phyloP scores from a whole-genome alignment of 2,113 vertebrate species.

The Esox niger region DNA sequence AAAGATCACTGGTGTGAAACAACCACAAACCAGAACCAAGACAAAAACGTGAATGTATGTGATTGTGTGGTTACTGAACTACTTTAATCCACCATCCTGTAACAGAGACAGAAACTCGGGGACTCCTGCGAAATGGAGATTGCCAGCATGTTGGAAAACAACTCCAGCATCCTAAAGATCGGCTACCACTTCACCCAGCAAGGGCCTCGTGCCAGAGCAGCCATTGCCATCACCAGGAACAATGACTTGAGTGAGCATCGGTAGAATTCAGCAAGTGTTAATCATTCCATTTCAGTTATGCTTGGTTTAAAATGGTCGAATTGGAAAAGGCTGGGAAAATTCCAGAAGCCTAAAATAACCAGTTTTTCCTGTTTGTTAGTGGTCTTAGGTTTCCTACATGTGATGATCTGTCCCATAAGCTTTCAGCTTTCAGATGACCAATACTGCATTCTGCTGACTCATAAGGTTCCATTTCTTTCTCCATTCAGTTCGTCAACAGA shows the following conservation, averaged over 20 bases:
- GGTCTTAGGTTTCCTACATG: background rate
- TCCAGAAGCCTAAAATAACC: background rate
- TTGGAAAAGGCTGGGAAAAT: background rate
- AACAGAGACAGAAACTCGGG: slow-evolving; percentile 86
- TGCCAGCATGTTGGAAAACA: slow-evolving; percentile 88
- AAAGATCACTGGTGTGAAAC: background rate
- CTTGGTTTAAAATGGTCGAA: background rate
- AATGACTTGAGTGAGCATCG: slow-evolving; percentile 85
- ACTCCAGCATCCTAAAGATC: slow-evolving; percentile 84
- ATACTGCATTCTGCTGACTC: background rate
- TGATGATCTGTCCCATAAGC: background rate
- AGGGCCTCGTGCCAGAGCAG: slow-evolving; percentile 87
- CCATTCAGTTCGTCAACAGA: slow-evolving; percentile 74
- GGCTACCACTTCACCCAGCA: slow-evolving; percentile 96
- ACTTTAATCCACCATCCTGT: background rate
- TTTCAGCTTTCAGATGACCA: background rate
- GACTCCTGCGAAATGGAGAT: slow-evolving; percentile 95
- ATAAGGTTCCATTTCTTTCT: slow-evolving; percentile 7
- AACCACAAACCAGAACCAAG: background rate
- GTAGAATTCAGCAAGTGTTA: background rate
- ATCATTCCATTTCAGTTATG: background rate
- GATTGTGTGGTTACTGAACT: background rate
- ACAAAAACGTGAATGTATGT: background rate
- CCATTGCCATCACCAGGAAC: slow-evolving; percentile 89
- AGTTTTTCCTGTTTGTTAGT: background rate